Base-by-base conservation (phyloP, 2,113 vertebrate genomes). In the Onychorhynchus coronatus region DNA sequence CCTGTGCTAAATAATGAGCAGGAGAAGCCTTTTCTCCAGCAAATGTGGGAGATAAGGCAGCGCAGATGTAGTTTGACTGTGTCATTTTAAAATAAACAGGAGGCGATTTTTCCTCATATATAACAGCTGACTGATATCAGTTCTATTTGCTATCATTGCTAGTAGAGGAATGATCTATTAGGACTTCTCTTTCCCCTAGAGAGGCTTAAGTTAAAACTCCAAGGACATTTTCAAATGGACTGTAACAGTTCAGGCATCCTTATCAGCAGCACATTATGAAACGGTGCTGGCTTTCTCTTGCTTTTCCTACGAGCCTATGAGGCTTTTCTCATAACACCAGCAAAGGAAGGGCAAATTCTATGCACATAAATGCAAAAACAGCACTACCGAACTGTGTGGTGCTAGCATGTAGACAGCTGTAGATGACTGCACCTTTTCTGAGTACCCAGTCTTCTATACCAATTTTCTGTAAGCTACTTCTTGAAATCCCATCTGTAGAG, bases 221-320 rank as follows among this genome's bases (percentile, higher is more conserved):
- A 97, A 97, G 89, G 96, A 76, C 97, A 76, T 91, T 96, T 93
- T 71, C 91, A 95, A 95, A 92, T 79, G 79, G 91, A 85, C 65
- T 88, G 70, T 53, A 88, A 73, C 63, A 84, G 80, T 86, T 94
- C 94, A 97, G 88, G 85, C 67, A 42, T 50, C 83, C 74, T 96
- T 96, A 96, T 95, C 95, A 87, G 76, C 42, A 76, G 81, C 21
- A 85, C 37, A 44, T 59, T 73, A 88, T 96, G 88, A 95, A 93
- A 93, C 75, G 55, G 23, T 87, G 70, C 66, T 95, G 77, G n/a
- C 59, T 95, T 94, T 95, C 87, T 89, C 52, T 81, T 74, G 33
- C 44, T 75, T 91, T 78, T 80, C 41, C 56, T 94, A 31, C 42
- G 86, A 93, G 52, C 12, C 58, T 72, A 1, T 23, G 49, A 79